Conservation (phyloP, 2,888 invertebrate species). For the Amphiduros pacificus region DNA sequence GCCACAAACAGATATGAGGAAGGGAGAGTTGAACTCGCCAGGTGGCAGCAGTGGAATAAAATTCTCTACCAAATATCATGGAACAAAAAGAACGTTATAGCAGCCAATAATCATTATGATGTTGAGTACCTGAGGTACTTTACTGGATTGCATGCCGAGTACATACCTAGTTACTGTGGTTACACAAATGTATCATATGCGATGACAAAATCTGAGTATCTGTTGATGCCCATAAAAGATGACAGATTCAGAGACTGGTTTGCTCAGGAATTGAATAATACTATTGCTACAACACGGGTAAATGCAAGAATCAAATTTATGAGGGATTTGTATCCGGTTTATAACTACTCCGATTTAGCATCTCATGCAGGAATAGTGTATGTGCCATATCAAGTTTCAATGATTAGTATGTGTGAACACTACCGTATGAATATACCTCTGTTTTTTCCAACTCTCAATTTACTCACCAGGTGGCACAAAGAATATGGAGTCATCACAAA, state of each 20-base stretch:
- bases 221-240: neutral
- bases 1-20: conserved; percentile 11
- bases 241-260: conserved; percentile 2
- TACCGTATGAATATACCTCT: neutral
- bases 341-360: conserved; percentile 1
- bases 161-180: conserved; percentile 9
- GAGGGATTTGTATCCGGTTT: conserved; percentile 3
- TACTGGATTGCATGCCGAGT: conserved; percentile 11
- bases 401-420: neutral
- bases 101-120: conserved; percentile 16
- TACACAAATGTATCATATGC: neutral
- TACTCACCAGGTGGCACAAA: neutral
- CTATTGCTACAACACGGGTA: neutral
- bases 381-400: conserved; percentile 11
- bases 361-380: conserved; percentile 10
- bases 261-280: neutral
- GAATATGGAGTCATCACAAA: neutral
- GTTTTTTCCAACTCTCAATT: neutral
- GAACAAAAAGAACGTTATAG: conserved; percentile 2
- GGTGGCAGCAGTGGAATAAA: conserved; percentile 10
- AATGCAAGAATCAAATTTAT: neutral
- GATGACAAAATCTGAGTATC: neutral
- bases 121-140: conserved; percentile 14
- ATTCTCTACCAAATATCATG: neutral
- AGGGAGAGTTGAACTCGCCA: neutral